phyloP scores from a whole-genome alignment of 2,113 vertebrate species.

The Nothocercus julius region DNA sequence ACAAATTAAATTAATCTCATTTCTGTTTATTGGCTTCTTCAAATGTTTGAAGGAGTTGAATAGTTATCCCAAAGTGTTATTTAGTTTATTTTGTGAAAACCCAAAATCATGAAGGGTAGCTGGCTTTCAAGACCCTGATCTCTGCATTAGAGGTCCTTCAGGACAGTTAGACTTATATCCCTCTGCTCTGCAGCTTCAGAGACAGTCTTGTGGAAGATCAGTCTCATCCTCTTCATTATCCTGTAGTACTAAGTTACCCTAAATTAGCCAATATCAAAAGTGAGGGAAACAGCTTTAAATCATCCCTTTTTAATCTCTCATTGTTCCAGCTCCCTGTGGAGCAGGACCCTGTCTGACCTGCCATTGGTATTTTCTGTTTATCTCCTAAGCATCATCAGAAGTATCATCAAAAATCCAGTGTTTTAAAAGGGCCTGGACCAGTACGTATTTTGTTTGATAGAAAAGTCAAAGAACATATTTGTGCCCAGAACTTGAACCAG shows the following conservation, averaged over 20 bases:
- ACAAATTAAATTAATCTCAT: not conserved
- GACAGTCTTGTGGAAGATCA: not conserved
- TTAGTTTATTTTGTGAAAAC: not conserved
- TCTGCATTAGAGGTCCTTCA: not conserved
- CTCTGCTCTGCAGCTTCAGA: not conserved
- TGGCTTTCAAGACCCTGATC: not conserved
- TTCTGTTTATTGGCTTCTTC: not conserved
- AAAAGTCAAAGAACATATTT: not conserved
- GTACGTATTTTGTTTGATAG: accelerated
- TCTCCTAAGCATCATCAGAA: not conserved
- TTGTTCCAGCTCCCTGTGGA: not conserved
- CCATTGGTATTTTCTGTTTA: not conserved
- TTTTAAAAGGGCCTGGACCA: not conserved
- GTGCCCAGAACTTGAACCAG: not conserved
- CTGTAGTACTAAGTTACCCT: not conserved
- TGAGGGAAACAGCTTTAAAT: accelerated
- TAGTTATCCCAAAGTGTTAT: not conserved
- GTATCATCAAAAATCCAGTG: not conserved
- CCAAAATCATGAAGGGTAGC: not conserved
- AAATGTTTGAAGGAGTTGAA: not conserved
- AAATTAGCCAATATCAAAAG: not conserved
- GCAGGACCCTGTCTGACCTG: not conserved
- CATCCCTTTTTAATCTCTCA: not conserved
- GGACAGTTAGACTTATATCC: not conserved
- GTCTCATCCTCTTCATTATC: not conserved